Evolutionary conservation across 1,140 invertebrate species (phyloP).

Genomic region (Bombus soroeensis): DNA sequence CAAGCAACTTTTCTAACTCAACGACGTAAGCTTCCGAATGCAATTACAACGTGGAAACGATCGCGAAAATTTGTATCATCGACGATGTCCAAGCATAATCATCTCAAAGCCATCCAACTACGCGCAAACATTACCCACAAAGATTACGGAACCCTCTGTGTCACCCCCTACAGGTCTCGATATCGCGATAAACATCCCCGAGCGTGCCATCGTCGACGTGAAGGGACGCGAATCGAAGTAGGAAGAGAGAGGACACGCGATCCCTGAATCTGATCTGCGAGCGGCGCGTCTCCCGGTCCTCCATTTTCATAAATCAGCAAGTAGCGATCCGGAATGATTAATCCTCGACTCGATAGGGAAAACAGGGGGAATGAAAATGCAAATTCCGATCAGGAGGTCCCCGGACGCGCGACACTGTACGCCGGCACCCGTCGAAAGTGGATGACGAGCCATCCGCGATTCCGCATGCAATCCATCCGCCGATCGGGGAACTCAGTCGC

Average conservation of each 20-base stretch:
- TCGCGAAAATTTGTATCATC: background rate
- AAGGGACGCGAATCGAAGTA: background rate
- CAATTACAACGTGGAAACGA: background rate
- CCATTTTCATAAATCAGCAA: conserved; percentile 54
- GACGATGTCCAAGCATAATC: background rate
- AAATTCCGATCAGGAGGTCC: conserved; percentile 38
- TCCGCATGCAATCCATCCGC: conserved; percentile 9
- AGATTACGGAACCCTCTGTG: background rate
- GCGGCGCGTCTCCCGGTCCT: background rate
- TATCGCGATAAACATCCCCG: conserved; percentile 32
- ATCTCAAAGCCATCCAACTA: background rate
- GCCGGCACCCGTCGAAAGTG: conserved; percentile 7
- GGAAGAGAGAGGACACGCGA: background rate
- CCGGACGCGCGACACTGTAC: conserved; percentile 25
- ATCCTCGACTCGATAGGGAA: conserved; percentile 22
- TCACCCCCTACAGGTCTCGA: background rate
- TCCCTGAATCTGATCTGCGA: conserved; percentile 6
- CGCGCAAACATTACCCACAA: background rate
- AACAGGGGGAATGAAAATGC: conserved; percentile 24
- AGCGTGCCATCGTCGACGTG: background rate
- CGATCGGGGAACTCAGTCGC: conserved; percentile 32
- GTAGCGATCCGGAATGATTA: conserved; percentile 57
- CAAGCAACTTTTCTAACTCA: background rate
- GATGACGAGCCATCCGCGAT: conserved; percentile 41
- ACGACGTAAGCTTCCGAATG: background rate